phyloP scores from a whole-genome alignment of 2,888 invertebrate species.

The Sinodicranocentrus sp. region DNA sequence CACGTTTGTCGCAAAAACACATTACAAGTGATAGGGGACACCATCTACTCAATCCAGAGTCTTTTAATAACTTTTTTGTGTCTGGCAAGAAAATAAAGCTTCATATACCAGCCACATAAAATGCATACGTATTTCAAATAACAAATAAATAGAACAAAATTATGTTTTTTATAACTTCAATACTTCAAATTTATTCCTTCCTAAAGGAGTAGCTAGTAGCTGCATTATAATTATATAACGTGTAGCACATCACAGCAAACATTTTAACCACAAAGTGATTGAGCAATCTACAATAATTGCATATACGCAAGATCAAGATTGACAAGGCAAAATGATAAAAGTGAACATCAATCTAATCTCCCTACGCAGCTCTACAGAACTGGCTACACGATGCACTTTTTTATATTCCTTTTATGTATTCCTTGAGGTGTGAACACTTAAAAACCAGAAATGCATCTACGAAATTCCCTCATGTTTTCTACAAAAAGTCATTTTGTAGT shows the following conservation, averaged over 20 bases:
- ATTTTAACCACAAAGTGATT: background rate
- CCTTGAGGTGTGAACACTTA: background rate
- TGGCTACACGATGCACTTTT: background rate
- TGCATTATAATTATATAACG: background rate
- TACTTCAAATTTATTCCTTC: too few relatives aligned
- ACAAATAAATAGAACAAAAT: too few relatives aligned
- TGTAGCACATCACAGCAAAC: background rate
- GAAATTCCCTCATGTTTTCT: too few relatives aligned
- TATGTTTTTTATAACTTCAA: too few relatives aligned
- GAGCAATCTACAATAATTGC: background rate
- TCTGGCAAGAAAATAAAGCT: too few relatives aligned
- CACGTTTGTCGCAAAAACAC: background rate
- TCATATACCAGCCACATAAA: too few relatives aligned
- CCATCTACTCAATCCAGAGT: too few relatives aligned
- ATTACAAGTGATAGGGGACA: too few relatives aligned
- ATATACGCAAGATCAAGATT: background rate
- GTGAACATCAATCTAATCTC: background rate
- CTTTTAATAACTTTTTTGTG: too few relatives aligned
- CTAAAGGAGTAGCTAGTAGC: background rate
- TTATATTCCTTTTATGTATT: background rate
- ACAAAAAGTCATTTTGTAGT: too few relatives aligned
- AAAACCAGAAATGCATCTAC: background rate
- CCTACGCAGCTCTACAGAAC: too few relatives aligned
- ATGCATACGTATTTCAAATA: too few relatives aligned
- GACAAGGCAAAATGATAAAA: constrained; percentile 1